Percentiles rank a stretch among this genome's conserved stretches.
Conservation (phyloP, 2,888 invertebrate species). For the Cyclophora albipunctata region DNA sequence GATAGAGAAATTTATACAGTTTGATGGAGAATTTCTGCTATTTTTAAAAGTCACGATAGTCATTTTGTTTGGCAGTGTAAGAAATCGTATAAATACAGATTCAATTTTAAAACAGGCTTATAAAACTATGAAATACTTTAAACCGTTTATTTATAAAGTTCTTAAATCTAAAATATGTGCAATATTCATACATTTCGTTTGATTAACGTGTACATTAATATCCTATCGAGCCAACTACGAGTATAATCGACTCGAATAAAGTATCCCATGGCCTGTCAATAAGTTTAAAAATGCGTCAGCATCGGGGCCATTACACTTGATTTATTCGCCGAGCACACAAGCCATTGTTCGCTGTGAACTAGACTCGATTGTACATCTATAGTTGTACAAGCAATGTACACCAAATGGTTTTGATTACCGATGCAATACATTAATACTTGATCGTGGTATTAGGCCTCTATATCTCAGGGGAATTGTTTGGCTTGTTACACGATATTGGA, state of each 20-base stretch:
- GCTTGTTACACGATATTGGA: conserved; percentile 22
- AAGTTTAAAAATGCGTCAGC: conserved; percentile 50
- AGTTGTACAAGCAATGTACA: conserved; percentile 40
- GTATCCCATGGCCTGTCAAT: conserved; percentile 41
- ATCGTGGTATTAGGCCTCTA: conserved; percentile 34
- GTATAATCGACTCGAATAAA: conserved; percentile 22
- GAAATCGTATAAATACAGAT: too few relatives aligned
- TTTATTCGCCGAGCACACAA: conserved; percentile 40
- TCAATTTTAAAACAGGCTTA: too few relatives aligned
- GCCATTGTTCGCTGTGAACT: conserved; percentile 50
- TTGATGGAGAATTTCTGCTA: too few relatives aligned
- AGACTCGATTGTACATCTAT: conserved; percentile 28
- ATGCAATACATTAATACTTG: conserved; percentile 26
- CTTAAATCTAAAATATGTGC: background rate
- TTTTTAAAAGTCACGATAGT: too few relatives aligned
- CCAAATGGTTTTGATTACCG: conserved; percentile 37
- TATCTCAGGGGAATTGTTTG: conserved; percentile 21
- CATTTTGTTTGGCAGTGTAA: too few relatives aligned
- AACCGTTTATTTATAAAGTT: conserved; percentile 5
- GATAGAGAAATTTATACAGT: too few relatives aligned
- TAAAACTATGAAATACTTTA: background rate
- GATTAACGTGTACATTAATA: too few relatives aligned
- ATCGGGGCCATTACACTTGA: conserved; percentile 43
- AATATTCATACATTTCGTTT: background rate
- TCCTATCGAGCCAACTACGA: too few relatives aligned